Conservation (phyloP, 2,888 invertebrate species). For the Hydrotaea cyrtoneurina region DNA sequence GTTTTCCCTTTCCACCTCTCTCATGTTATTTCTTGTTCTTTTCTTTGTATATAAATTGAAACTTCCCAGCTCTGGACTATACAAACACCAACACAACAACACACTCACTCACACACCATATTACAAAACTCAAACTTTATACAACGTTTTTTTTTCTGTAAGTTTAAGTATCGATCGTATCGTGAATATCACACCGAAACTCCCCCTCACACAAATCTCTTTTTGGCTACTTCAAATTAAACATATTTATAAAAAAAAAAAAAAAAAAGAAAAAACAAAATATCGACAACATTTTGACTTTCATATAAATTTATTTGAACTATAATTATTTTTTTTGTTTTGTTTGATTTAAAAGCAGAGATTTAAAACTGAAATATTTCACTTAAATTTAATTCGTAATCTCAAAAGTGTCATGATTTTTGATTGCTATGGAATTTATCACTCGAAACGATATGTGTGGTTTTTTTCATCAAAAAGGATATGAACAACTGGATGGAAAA, state of each 20-base stretch:
- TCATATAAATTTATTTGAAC: too few species aligned
- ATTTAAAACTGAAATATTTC: conserved; percentile 67
- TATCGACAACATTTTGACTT: too few species aligned
- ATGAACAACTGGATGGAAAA: too few species aligned
- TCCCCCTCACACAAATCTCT: not conserved
- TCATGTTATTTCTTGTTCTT: not conserved
- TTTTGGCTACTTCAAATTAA: conserved; percentile 25
- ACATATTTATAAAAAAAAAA: conserved; percentile 61
- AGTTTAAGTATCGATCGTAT: not conserved
- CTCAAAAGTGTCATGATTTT: too few species aligned
- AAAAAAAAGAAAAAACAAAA: conserved; percentile 46
- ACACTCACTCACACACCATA: not conserved
- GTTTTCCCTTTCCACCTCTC: not conserved
- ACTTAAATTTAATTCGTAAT: too few species aligned
- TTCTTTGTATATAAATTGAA: not conserved
- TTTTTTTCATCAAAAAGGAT: too few species aligned
- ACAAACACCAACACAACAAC: not conserved
- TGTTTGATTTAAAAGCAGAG: not conserved
- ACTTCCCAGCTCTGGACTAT: conserved; percentile 41
- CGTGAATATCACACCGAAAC: not conserved
- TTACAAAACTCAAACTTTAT: conserved; percentile 33
- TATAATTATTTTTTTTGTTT: conserved; percentile 21
- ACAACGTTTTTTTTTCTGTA: not conserved
- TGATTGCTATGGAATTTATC: not conserved
- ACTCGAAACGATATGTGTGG: too few species aligned